These are phyloP conservation scores for Chitala chitala DNA, from an alignment of 2,113 vertebrate genomes.

Conservation along the genomic window DNA sequence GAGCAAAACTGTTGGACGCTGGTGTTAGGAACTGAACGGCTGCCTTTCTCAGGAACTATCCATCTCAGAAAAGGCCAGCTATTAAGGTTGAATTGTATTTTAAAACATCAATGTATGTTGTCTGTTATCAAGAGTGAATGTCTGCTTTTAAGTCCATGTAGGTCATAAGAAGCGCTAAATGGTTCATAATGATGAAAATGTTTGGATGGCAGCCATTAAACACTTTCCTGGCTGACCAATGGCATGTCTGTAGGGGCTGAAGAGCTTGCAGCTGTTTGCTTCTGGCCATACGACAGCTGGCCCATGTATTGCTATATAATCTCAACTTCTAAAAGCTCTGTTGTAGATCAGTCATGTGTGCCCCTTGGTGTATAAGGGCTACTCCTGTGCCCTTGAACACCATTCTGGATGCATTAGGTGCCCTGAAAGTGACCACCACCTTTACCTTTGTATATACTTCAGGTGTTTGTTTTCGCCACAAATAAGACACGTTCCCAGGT, in stretches of 20 bases:
- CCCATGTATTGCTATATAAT: constrained; percentile 29
- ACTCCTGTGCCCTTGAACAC: too few species aligned
- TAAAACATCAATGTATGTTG: constrained; percentile 56
- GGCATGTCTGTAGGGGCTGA: constrained; percentile 51
- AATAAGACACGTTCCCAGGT: not conserved
- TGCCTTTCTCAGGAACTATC: not conserved
- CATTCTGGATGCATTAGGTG: too few species aligned
- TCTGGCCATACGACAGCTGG: constrained; percentile 36
- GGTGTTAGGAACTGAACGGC: not conserved
- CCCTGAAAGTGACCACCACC: too few species aligned
- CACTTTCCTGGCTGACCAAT: constrained; percentile 51
- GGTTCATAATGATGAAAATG: constrained; percentile 54
- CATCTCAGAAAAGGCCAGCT: not conserved
- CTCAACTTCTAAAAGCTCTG: not conserved
- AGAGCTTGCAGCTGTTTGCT: constrained; percentile 57
- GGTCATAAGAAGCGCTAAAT: constrained; percentile 59
- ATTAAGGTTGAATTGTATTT: too few species aligned
- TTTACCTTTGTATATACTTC: too few species aligned
- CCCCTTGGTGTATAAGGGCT: too few species aligned
- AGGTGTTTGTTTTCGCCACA: not conserved
- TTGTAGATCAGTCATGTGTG: too few species aligned
- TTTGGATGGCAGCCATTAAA: constrained; percentile 51
- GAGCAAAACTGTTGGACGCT: not conserved
- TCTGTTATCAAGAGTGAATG: constrained; percentile 42
- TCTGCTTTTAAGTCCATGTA: constrained; percentile 23